Base-by-base conservation (phyloP, 2,888 invertebrate genomes). In the Liodrosophila aerea region DNA sequence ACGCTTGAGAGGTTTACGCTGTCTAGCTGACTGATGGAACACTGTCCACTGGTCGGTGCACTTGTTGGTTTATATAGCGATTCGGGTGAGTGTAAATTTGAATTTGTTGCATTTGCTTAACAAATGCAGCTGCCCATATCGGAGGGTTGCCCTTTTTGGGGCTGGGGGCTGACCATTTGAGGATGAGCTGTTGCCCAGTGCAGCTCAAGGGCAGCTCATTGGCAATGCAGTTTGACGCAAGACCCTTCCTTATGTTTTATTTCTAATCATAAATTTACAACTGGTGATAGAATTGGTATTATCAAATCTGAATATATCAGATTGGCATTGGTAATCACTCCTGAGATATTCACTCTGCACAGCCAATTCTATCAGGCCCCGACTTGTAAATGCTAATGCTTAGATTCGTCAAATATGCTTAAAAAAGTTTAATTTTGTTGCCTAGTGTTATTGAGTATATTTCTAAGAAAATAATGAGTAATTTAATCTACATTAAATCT, bases 171-270 rank as follows among this genome's bases (percentile, higher is more conserved):
- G 53, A 29, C 77, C 67, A 58, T 67, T 62, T 64, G 39, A 9
- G 56, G 34, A 2, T 22, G 22, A 29, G 36, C 16, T 16, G 12
- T 36, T 11, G 40, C 46, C n/a, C 34, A 34, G 8, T 30, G 30
- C 39, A 22, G 56, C 63, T 50, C 76, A 80, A 80, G 80, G 80
- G 54, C 76, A 76, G 44, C 63, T 13, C n/a, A 61, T 64, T 63
- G 52, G 64, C 62, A 76, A 66, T 76, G 58, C 50, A 52, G 1
- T 29, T n/a, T 76, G 76, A 63, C 50, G 68, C 63, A 73, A 78
- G 54, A 60, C 62, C 47, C 64, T 50, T 57, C 27, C 41, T 46
- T 37, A 9, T 31, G 15, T 22, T 13, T 13, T 3, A 33, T 39
- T 12, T 13, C 31, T 22, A 13, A 22, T 52, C 8, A 46, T 12